phyloP scores from a whole-genome alignment of 2,113 vertebrate species.

The Andinoacara biseriatus region DNA sequence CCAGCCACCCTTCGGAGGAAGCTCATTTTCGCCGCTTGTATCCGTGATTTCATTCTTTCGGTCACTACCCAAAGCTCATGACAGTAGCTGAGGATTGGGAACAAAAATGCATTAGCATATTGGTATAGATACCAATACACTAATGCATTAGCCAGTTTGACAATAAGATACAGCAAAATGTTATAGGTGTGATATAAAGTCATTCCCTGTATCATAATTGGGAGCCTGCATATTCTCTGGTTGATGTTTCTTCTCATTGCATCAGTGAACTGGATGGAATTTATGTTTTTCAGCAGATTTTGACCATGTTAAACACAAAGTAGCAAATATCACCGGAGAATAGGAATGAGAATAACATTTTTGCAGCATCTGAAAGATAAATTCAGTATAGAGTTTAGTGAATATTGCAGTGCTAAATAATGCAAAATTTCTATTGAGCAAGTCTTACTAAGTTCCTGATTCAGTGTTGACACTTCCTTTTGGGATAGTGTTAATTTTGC shows the following conservation, averaged over 20 bases:
- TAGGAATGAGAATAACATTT: not conserved
- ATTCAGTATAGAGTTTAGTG: not conserved
- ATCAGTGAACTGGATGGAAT: conserved; percentile 24
- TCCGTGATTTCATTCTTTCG: too few species aligned
- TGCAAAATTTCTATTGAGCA: not conserved
- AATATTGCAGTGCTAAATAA: not conserved
- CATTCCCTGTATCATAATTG: not conserved
- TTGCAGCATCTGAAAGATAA: not conserved
- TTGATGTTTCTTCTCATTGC: conserved; percentile 30
- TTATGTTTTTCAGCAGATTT: not conserved
- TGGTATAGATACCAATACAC: not conserved
- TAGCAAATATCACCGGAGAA: not conserved
- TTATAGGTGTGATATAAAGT: not conserved
- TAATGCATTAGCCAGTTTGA: not conserved
- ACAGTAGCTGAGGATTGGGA: too few species aligned
- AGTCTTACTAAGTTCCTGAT: conserved; percentile 19
- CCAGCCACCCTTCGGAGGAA: too few species aligned
- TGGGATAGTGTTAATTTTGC: conserved; percentile 8
- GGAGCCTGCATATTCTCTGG: not conserved
- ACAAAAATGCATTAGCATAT: too few species aligned
- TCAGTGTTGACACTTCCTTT: conserved; percentile 4
- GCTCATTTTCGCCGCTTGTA: too few species aligned
- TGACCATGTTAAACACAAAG: conserved; percentile 1
- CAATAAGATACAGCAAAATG: not conserved
- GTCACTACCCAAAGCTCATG: too few species aligned